These are phyloP conservation scores for Aptenodytes forsteri DNA, from an alignment of 2,113 vertebrate species.

Conservation along the genomic window DNA sequence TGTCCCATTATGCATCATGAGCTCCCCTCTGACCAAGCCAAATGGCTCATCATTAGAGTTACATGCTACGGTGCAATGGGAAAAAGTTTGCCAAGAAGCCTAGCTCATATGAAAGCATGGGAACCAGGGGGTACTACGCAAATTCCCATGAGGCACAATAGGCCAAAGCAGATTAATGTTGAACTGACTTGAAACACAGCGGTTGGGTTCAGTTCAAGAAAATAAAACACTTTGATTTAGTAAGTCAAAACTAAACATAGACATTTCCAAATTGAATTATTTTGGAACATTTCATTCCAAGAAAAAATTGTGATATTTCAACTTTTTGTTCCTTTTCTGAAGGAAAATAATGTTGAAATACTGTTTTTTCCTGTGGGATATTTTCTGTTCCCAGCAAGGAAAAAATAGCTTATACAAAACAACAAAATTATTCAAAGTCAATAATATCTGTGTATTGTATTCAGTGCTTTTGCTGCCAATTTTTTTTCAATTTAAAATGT, in stretches of 20 bases:
- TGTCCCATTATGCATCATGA: not conserved
- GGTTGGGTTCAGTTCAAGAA: not conserved
- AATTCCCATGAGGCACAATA: not conserved
- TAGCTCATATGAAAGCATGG: not conserved
- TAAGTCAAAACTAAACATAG: conserved; percentile 24
- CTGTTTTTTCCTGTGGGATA: conserved; percentile 8
- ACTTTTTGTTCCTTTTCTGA: conserved; percentile 13
- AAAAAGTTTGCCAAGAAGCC: not conserved
- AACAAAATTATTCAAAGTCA: conserved; percentile 12
- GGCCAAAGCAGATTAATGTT: not conserved
- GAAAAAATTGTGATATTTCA: conserved; percentile 38
- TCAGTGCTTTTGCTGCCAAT: not conserved
- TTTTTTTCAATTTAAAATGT: not conserved
- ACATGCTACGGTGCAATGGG: not conserved
- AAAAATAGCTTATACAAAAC: conserved; percentile 21
- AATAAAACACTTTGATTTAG: conserved; percentile 35
- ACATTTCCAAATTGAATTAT: conserved; percentile 41
- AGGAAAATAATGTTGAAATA: conserved; percentile 11
- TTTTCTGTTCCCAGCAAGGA: conserved; percentile 16
- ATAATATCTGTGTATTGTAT: conserved; percentile 17
- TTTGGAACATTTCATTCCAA: conserved; percentile 4
- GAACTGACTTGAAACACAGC: not conserved
- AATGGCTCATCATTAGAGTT: not conserved
- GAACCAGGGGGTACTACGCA: not conserved
- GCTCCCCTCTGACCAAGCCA: not conserved